phyloP scores from a whole-genome alignment of 2,888 invertebrate species.

The Rhodophaea formosa region DNA sequence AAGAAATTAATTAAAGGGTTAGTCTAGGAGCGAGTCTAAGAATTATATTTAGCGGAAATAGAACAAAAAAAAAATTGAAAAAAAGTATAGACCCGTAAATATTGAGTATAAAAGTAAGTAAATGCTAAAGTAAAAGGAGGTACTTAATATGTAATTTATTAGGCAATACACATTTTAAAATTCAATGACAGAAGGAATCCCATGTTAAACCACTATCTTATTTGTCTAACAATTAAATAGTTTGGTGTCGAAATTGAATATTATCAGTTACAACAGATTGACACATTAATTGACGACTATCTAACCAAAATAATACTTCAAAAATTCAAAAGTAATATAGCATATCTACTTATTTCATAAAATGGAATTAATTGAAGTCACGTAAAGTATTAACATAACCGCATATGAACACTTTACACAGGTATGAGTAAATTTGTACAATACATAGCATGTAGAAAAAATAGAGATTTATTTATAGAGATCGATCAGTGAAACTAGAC shows the following conservation, averaged over 20 bases:
- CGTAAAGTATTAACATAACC: constrained; percentile 48
- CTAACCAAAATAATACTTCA: constrained; percentile 38
- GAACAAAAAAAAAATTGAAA: too few relatives aligned
- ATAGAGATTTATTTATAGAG: constrained; percentile 80
- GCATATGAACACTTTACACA: constrained; percentile 73
- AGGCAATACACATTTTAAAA: too few relatives aligned
- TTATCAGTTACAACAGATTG: constrained; percentile 43
- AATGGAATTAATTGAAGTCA: constrained; percentile 20
- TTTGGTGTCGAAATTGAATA: constrained; percentile 27
- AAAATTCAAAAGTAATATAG: constrained; percentile 21
- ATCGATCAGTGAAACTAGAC: constrained; percentile 77
- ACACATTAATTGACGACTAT: constrained; percentile 75
- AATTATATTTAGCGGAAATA: too few relatives aligned
- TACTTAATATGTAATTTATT: too few relatives aligned
- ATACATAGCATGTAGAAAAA: constrained; percentile 80
- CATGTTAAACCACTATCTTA: constrained; percentile 33
- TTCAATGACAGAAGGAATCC: constrained; percentile 32
- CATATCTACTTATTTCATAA: constrained; percentile 17
- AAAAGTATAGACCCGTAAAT: too few relatives aligned
- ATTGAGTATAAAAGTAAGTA: too few relatives aligned
- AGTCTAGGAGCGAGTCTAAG: too few relatives aligned
- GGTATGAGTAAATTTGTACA: constrained; percentile 75
- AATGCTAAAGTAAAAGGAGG: too few relatives aligned
- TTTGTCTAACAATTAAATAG: constrained; percentile 31
- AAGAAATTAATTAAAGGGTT: too few relatives aligned